Percentiles rank a stretch among this genome's conserved stretches.
Conservation (phyloP, 2,888 invertebrate genomes). For the Lissocephala sabroskyi region DNA sequence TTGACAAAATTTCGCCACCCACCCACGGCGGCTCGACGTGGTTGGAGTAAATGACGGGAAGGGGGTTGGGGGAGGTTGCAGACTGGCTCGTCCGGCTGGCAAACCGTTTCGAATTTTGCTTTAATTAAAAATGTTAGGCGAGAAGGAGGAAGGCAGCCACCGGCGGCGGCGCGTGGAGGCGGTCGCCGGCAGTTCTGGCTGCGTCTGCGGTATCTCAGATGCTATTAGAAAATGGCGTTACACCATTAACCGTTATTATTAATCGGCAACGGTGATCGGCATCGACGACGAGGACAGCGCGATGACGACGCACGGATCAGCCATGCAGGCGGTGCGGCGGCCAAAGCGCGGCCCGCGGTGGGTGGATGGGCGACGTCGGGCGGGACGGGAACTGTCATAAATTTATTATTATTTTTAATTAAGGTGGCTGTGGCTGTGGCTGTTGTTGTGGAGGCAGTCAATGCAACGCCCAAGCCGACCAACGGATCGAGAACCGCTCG, state of each 20-base stretch:
- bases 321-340: slow-evolving; percentile 6
- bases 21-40: too few species aligned
- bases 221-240: slow-evolving; percentile 35
- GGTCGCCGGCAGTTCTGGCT: too few species aligned
- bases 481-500: slow-evolving; percentile 34
- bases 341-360: background rate
- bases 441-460: slow-evolving; percentile 11
- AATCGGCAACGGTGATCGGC: slow-evolving; percentile 30
- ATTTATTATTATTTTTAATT: slow-evolving; percentile 64
- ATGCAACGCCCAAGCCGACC: slow-evolving; percentile 51
- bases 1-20: too few species aligned
- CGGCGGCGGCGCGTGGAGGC: too few species aligned
- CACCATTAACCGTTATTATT: slow-evolving; percentile 55
- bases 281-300: too few species aligned
- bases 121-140: too few species aligned
- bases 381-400: slow-evolving; percentile 59
- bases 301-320: slow-evolving; percentile 26
- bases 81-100: too few species aligned
- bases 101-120: too few species aligned
- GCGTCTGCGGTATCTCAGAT: background rate
- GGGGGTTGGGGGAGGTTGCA: too few species aligned
- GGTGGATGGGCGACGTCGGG: slow-evolving; percentile 28
- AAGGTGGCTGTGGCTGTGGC: slow-evolving; percentile 19
- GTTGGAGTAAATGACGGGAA: too few species aligned
- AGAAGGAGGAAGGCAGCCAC: too few species aligned